Evolutionary conservation across 2,888 invertebrate genomes (phyloP).

Genomic region (Lasiommata megera): DNA sequence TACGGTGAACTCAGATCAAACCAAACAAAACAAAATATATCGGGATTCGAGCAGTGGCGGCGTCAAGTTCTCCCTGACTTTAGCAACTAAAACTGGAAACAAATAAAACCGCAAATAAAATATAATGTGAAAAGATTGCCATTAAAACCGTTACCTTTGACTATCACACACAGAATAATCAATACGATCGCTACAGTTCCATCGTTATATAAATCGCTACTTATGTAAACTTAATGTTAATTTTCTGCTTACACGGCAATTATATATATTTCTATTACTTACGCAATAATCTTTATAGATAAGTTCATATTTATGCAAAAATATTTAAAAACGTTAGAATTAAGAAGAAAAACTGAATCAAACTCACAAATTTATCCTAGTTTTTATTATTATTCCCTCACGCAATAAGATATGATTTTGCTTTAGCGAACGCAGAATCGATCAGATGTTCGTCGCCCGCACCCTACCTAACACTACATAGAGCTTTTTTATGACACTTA

Average conservation of each 20-base stretch:
- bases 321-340: neutral
- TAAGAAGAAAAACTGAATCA: too few species aligned
- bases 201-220: neutral
- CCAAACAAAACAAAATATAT: conserved; percentile 26
- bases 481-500: too few species aligned
- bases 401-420: too few species aligned
- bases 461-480: too few species aligned
- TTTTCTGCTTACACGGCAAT: neutral
- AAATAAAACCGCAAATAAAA: conserved; percentile 64
- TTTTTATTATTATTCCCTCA: too few species aligned
- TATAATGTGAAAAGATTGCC: conserved; percentile 51
- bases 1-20: conserved; percentile 38
- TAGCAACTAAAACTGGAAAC: conserved; percentile 56
- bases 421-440: too few species aligned
- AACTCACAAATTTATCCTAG: too few species aligned
- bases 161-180: conserved; percentile 3
- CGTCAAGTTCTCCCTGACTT: conserved; percentile 37
- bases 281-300: too few species aligned
- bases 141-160: conserved; percentile 12
- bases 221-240: neutral
- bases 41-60: conserved; percentile 28
- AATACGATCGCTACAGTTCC: conserved; percentile 7
- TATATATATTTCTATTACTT: too few species aligned
- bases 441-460: too few species aligned
- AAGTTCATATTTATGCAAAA: neutral